Conservation (phyloP, 2,888 invertebrate species). For the Lapara coniferarum region DNA sequence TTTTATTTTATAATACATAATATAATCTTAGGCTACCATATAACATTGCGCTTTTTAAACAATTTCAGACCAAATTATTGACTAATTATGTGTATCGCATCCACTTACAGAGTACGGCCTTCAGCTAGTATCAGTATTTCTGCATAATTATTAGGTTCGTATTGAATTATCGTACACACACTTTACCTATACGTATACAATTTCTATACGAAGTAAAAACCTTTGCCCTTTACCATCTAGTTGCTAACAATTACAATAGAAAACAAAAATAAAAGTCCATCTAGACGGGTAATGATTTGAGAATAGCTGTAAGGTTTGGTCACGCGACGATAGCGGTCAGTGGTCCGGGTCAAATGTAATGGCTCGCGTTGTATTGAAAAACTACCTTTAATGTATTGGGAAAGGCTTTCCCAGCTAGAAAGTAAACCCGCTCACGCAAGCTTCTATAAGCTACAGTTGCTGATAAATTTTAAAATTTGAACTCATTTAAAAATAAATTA, state of each 20-base stretch:
- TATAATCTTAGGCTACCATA: too few species aligned
- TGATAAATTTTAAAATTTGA: neutral
- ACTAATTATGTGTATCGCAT: too few species aligned
- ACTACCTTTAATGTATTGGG: conserved; percentile 5
- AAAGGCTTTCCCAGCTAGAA: neutral
- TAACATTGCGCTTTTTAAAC: too few species aligned
- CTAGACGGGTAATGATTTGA: conserved; percentile 9
- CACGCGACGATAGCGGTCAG: conserved; percentile 22
- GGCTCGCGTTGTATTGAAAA: conserved; percentile 3
- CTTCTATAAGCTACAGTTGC: neutral
- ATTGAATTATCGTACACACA: too few species aligned
- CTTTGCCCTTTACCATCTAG: neutral
- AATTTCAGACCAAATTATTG: too few species aligned
- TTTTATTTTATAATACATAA: too few species aligned
- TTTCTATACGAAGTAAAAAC: neutral
- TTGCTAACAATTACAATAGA: neutral
- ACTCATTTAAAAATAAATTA: neutral
- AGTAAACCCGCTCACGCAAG: conserved; percentile 6
- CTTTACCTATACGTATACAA: neutral
- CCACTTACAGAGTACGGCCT: too few species aligned
- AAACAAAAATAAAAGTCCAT: conserved; percentile 6
- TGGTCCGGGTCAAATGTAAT: conserved; percentile 16
- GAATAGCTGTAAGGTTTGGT: conserved; percentile 5
- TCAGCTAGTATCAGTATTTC: too few species aligned
- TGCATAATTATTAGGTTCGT: too few species aligned